Evolutionary conservation across 2,113 vertebrate genomes (phyloP).

Genomic region (Muscicapa adusta): DNA sequence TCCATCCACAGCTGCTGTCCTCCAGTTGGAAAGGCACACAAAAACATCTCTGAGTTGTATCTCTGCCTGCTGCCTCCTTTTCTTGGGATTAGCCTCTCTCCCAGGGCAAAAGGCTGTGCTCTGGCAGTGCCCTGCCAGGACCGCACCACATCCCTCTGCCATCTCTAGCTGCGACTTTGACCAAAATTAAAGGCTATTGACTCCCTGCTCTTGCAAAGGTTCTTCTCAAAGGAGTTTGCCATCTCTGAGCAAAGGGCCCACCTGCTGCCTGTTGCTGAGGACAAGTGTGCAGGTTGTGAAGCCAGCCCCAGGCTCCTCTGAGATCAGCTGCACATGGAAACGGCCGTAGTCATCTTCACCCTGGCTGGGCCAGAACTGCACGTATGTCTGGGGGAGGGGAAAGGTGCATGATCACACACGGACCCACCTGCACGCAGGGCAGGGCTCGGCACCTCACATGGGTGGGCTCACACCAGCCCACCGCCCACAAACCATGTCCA

Average conservation of each 20-base stretch:
- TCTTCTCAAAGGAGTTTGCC: background rate
- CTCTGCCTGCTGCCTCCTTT: background rate
- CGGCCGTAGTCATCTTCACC: background rate
- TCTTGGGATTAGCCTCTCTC: background rate
- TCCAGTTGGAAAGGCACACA: background rate
- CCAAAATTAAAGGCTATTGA: background rate
- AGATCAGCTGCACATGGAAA: conserved; percentile 13
- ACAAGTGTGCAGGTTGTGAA: conserved; percentile 19
- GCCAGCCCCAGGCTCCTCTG: background rate
- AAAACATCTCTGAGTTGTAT: background rate
- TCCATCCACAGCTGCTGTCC: background rate
- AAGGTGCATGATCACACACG: background rate
- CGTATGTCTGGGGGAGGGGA: background rate
- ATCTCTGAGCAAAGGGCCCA: background rate
- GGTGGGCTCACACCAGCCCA: background rate
- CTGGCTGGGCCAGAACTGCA: conserved; percentile 43
- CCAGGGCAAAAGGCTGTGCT: background rate
- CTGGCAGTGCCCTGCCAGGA: background rate
- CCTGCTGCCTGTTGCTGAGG: conserved; percentile 52
- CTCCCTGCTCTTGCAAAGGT: background rate
- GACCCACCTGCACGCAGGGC: accelerated
- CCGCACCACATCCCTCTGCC: background rate
- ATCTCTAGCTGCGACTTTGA: background rate
- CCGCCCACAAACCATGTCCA: accelerated
- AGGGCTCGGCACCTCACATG: accelerated